Base-by-base conservation (phyloP, 92 coral and sea anemone species). In the Porites divaricata region DNA sequence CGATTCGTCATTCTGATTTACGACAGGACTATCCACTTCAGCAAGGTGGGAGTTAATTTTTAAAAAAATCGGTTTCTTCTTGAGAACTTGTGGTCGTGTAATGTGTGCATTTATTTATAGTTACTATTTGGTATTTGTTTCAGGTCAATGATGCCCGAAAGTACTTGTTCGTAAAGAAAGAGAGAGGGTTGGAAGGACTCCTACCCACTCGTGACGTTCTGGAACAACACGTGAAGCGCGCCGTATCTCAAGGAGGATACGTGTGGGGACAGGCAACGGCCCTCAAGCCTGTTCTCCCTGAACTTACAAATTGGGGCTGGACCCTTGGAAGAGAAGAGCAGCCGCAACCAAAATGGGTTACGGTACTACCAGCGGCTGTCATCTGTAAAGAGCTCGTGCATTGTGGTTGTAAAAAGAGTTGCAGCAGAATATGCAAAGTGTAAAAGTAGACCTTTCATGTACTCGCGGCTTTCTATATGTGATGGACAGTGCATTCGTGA, bases 221-320 rank as follows among this genome's bases (percentile, higher is more conserved):
- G n/a, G n/a, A n/a, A n/a, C n/a, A n/a, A n/a, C n/a, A n/a, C n/a
- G n/a, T n/a, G n/a, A n/a, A n/a, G n/a, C n/a, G n/a, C n/a, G n/a
- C n/a, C n/a, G n/a, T n/a, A n/a, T n/a, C n/a, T n/a, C n/a, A n/a
- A n/a, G n/a, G n/a, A n/a, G n/a, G n/a, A n/a, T n/a, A n/a, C n/a
- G n/a, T n/a, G n/a, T n/a, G n/a, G n/a, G n/a, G n/a, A n/a, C n/a
- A n/a, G n/a, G n/a, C n/a, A n/a, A n/a, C n/a, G n/a, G n/a, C n/a
- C n/a, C n/a, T n/a, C n/a, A n/a, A n/a, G n/a, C n/a, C n/a, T n/a
- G n/a, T n/a, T n/a, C n/a, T n/a, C n/a, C n/a, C n/a, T n/a, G n/a
- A n/a, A n/a, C n/a, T n/a, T n/a, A n/a, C n/a, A n/a, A n/a, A 64
- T 19, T 64, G 69, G 69, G 70, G 70, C 70, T 65, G 70, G 70